Evolutionary conservation across 2,113 vertebrate species (phyloP), one percentile per base, ranked within the genome.

Genomic region (Thamnophis sirtalis): DNA sequence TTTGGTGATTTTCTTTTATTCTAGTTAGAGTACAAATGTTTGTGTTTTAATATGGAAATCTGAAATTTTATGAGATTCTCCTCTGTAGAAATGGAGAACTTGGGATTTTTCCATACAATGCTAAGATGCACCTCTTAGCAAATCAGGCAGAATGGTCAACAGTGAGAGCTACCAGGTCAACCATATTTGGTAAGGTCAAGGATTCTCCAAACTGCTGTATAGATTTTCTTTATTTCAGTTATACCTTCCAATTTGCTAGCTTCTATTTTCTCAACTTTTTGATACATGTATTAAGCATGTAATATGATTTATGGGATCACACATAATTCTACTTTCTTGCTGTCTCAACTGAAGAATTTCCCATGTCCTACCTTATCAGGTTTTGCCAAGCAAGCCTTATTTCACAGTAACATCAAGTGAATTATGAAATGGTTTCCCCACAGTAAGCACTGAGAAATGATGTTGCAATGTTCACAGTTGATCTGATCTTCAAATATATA

Each of bases 141-240:
- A 43, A 38, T 38, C 28, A 33, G 11, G 63, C 63, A 68, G 63
- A 73, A 73, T 33, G 13, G 63, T 33, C 73, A 80, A 21, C 17
- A 9, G 7, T 43, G 73, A 80, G 7, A 21, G 73, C 33, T 80
- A 80, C 73, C 3, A 80, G 17, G 17, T 17, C 33, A 80, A 9
- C 17, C 43, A 43, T 43, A 43, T 80, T 43, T 80, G 17, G 33
- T 43, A 80, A 21, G 7, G 33, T 43, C 17, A 80, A 80, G 7
- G 15, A 4, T 38, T 80, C 33, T 80, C 68, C 68, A 80, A 80
- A 38, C 33, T 19, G 15, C 15, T 38, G 5, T 54, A 22, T 5
- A 26, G 51, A 43, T 26, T 80, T 38, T 26, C 26, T 19, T 86
- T 11, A 93, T 94, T 95, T 93, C 48, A 63, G 51, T 93, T 93